Base-by-base conservation (phyloP, 2,797 vertebrate genomes). In the Leptodactylus fallax region DNA sequence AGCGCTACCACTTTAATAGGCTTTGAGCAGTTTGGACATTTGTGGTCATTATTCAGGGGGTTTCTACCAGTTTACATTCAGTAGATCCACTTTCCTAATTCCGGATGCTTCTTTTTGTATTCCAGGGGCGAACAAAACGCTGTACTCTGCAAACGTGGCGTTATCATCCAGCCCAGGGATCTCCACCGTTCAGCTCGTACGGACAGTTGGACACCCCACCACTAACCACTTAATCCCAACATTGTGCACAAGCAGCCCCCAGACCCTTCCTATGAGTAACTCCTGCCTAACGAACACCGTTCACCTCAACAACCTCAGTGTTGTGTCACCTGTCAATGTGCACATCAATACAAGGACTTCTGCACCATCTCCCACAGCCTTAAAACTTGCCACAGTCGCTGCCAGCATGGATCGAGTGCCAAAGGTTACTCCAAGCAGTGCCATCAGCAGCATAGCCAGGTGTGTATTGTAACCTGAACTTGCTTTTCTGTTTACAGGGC, bases 321-420 rank as follows among this genome's bases (percentile, higher is more conserved):
- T 96, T 83, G 95, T 97, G 90, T 97, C 96, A 89, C 97, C 97
- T 1, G 95, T 97, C 94, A 96, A 96, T 91, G 95, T 95, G 93
- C 96, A 96, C 91, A 96, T 97, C 94, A 94, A 94, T 65, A 94
- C 96, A 94, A 95, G 96, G 92, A 96, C 95, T 95, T 97, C 96
- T 84, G 95, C 96, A 85, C 96, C 96, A 67, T 96, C 95, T 91
- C 96, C 96, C 89, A 97, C 97, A 90, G 96, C 97, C 96, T 97
- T 98, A 97, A 98, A 97, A 95, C 96, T 98, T 53, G 97, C 97
- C 95, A 96, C 96, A 82, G 95, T 97, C 83, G 97, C 97, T 94
- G 95, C 96, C 95, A 96, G 95, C 92, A 96, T 97, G 93, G 96
- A 98, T 93, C 95, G 96, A 89, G 96, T 97, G 95, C 95, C 96